Base-by-base conservation (phyloP, 2,888 invertebrate genomes). In the Cyclophora albipunctata region DNA sequence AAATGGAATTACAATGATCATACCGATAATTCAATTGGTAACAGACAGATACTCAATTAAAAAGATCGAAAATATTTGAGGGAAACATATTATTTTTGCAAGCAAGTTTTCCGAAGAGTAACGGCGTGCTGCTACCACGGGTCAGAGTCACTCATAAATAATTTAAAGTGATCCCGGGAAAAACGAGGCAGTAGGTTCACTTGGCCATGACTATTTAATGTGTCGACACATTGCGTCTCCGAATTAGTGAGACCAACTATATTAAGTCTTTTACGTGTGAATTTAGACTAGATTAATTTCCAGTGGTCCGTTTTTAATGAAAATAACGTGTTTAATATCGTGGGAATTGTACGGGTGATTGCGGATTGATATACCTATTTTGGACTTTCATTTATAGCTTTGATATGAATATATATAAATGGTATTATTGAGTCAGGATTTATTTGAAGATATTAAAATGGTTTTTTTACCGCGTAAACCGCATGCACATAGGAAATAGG, bases 131-230 rank as follows among this genome's bases (percentile, higher is more conserved):
- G 71, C 64, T 71, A 70, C 69, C 64, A 69, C 71, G 77, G 84
- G 86, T 79, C 81, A 80, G 77, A 77, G 72, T 67, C 75, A 74
- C 84, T 87, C 87, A 88, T 88, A 86, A 88, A 88, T 88, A 85
- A 88, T 88, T 83, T 84, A 88, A 77, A 76, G 71, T 81, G 81
- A 86, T 84, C 81, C 57, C 81, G 71, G 76, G 81, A 85, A 85
- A 86, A 84, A 80, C 78, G 73, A 80, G 83, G 71, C 64, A 70
- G 69, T 67, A 54, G 64, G 73, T 73, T 73, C 71, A 70, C 65
- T 63, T 65, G 64, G 60, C 63, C 70, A 81, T 84, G 75, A 81
- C 75, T 82, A 78, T 79, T 84, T 82, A 72, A 85, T 81, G 83
- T 58, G 67, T 61, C 62, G 71, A 66, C 69, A 72, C 75, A 75